Conservation (phyloP, 2,888 invertebrate genomes). For the Temnothorax ravouxi region DNA sequence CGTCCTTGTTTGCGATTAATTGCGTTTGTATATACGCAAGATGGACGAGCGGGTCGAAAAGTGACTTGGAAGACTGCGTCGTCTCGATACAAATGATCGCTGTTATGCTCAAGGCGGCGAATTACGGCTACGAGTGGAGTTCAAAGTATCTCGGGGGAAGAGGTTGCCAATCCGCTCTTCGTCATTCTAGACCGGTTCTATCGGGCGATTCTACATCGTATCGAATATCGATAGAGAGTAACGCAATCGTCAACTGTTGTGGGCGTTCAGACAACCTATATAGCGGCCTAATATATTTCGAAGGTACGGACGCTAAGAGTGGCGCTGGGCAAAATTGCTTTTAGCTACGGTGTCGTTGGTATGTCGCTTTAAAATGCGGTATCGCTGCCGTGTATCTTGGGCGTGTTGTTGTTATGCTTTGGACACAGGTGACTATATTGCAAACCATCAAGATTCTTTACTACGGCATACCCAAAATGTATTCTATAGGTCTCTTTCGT, state of each 20-base stretch:
- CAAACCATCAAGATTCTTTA: conserved; percentile 30
- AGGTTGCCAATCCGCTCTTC: conserved; percentile 29
- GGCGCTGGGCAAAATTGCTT: conserved; percentile 41
- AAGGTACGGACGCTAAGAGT: conserved; percentile 42
- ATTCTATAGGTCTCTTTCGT: background rate
- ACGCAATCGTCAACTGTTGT: conserved; percentile 50
- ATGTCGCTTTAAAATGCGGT: conserved; percentile 39
- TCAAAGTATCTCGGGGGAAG: conserved; percentile 41
- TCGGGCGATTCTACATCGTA: conserved; percentile 65
- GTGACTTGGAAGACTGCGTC: conserved; percentile 6
- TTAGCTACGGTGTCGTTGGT: conserved; percentile 16
- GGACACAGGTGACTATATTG: conserved; percentile 16
- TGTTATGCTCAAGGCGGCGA: conserved; percentile 57
- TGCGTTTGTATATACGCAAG: conserved; percentile 74
- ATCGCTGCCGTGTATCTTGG: background rate
- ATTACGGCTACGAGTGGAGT: conserved; percentile 24
- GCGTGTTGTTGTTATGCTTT: background rate
- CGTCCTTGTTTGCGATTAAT: conserved; percentile 72
- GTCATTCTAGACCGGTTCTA: conserved; percentile 52
- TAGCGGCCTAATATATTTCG: conserved; percentile 52
- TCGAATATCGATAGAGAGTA: conserved; percentile 72
- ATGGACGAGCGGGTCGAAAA: conserved; percentile 56
- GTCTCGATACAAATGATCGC: conserved; percentile 59
- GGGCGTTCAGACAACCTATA: conserved; percentile 44
- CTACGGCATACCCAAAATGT: background rate